Percentiles rank a stretch among this genome's conserved stretches.
Conservation (phyloP, 1,140 invertebrate species). For the Latrodectus geometricus region DNA sequence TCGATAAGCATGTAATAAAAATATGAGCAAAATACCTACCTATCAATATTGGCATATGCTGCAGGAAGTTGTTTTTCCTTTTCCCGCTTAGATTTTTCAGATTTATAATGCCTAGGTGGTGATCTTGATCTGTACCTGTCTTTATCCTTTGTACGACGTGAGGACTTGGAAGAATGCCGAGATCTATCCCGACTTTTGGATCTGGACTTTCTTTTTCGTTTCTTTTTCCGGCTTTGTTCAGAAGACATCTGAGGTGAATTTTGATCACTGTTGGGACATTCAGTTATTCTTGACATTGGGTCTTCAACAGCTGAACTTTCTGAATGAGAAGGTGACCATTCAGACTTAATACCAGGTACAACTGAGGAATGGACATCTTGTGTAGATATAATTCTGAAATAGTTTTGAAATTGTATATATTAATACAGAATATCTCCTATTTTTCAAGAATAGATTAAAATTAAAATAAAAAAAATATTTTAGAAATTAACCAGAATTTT, state of each 20-base stretch:
- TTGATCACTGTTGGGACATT: constrained; percentile 15
- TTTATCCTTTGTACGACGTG: background rate
- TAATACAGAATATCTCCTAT: no score
- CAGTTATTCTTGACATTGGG: constrained; percentile 17
- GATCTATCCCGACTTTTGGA: constrained; percentile 30
- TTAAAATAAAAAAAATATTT: no score
- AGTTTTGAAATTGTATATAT: no score
- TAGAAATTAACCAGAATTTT: no score
- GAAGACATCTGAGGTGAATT: background rate
- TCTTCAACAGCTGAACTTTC: constrained; percentile 29
- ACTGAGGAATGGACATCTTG: background rate
- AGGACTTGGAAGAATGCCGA: constrained; percentile 1
- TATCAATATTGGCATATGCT: constrained; percentile 15
- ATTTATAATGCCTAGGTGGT: background rate
- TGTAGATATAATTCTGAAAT: background rate
- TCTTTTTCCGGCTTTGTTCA: constrained; percentile 7
- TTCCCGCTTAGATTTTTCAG: constrained; percentile 12
- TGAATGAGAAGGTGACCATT: background rate
- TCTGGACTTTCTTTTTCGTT: background rate
- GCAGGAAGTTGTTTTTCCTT: constrained; percentile 44
- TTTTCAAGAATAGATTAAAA: no score
- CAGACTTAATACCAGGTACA: constrained; percentile 6
- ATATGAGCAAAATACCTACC: background rate
- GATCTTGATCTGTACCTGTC: constrained; percentile 11
- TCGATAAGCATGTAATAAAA: background rate